phyloP scores from a whole-genome alignment of 2,888 invertebrate species.

The Caenorhabditis sulstoni region DNA sequence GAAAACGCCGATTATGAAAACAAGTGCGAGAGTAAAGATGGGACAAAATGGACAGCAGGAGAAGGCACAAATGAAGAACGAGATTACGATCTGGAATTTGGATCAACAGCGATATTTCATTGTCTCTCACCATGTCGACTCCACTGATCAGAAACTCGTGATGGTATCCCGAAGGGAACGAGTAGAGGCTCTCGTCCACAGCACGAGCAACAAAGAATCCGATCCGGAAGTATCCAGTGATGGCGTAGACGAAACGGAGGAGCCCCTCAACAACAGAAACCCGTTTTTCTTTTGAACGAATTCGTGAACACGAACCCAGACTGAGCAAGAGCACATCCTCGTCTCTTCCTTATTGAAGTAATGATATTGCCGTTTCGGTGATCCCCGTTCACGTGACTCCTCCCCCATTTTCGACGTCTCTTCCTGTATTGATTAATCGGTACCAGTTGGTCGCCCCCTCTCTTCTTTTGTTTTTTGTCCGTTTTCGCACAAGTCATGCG shows the following conservation, averaged over 20 bases:
- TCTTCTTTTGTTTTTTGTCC: constrained; percentile 14
- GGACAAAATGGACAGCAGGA: not conserved
- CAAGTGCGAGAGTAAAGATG: constrained; percentile 2
- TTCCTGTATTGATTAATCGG: constrained; percentile 17
- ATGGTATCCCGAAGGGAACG: not conserved
- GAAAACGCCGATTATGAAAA: not conserved
- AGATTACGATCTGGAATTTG: constrained; percentile 6
- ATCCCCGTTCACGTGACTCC: constrained; percentile 1
- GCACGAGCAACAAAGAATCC: constrained; percentile 5
- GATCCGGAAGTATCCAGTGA: not conserved
- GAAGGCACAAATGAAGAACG: not conserved
- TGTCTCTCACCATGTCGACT: not conserved
- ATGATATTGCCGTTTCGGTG: not conserved
- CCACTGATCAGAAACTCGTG: constrained; percentile 1
- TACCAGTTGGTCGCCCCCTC: constrained; percentile 16
- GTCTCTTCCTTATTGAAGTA: not conserved
- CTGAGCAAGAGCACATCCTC: constrained; percentile 1
- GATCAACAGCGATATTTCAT: too few relatives aligned
- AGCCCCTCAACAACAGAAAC: not conserved
- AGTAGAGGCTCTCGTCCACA: not conserved
- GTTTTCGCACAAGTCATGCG: constrained; percentile 9
- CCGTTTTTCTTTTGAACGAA: too few relatives aligned
- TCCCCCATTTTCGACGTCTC: not conserved
- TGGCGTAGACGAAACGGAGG: not conserved
- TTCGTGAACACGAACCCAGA: not conserved